Evolutionary conservation across 2,113 vertebrate species (phyloP).

Genomic region (Sebastes schlegelii): DNA sequence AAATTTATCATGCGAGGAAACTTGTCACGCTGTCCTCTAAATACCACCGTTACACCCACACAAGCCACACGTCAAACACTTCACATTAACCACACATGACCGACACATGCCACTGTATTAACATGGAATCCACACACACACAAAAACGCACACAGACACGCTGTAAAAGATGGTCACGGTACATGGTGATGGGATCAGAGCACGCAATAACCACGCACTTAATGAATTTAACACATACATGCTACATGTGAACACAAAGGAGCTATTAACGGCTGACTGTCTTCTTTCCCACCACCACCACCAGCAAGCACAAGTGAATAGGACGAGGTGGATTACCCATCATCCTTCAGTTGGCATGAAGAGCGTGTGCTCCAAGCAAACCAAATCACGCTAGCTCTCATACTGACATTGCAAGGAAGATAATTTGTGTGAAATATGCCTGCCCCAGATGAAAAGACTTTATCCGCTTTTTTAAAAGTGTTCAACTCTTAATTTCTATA

Average conservation of each 20-base stretch:
- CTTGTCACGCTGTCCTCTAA: conserved; percentile 35
- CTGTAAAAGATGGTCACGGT: conserved; percentile 41
- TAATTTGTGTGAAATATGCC: conserved; percentile 80
- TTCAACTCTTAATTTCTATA: conserved; percentile 72
- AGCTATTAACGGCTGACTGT: conserved; percentile 65
- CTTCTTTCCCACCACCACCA: conserved; percentile 30
- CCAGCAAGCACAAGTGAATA: conserved; percentile 51
- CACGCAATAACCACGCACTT: conserved; percentile 16
- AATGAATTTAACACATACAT: conserved; percentile 64
- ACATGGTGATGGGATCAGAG: conserved; percentile 38
- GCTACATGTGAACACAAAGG: conserved; percentile 57
- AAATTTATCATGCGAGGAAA: conserved; percentile 33
- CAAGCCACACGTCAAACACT: conserved; percentile 5
- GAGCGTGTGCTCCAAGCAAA: conserved; percentile 70
- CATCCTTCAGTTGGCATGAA: conserved; percentile 75
- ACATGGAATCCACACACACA: background rate
- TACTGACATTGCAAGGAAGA: conserved; percentile 59
- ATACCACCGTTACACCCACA: conserved; percentile 16
- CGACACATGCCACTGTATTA: conserved; percentile 12
- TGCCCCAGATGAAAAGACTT: conserved; percentile 72
- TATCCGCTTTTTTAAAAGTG: conserved; percentile 58
- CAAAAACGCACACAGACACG: background rate
- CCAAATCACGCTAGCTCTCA: conserved; percentile 49
- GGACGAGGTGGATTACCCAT: conserved; percentile 74
- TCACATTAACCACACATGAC: conserved; percentile 27